phyloP scores from a whole-genome alignment of 2,888 invertebrate genomes.

The Cryptus armator region DNA sequence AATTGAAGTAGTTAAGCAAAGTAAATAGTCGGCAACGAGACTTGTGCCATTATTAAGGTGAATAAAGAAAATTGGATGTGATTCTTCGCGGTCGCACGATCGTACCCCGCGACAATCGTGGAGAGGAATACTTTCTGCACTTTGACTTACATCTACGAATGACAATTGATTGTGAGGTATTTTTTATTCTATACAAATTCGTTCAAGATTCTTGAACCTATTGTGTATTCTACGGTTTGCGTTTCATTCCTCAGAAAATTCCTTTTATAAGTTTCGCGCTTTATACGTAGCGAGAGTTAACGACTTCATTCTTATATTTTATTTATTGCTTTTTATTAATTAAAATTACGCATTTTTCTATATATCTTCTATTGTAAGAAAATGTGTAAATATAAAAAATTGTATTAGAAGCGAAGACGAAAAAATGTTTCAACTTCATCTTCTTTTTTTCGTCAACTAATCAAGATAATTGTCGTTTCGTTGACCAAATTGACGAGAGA shows the following conservation, averaged over 20 bases:
- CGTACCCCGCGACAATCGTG: background rate
- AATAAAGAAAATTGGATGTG: conserved; percentile 3
- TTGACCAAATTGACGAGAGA: conserved; percentile 20
- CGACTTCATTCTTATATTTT: background rate
- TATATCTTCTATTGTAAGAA: background rate
- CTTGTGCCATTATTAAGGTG: conserved; percentile 5
- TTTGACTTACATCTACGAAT: background rate
- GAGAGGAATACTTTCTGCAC: background rate
- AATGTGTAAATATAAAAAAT: background rate
- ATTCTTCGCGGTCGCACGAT: background rate
- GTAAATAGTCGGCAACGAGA: conserved; percentile 44
- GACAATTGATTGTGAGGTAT: background rate
- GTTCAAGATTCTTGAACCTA: background rate
- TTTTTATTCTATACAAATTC: background rate
- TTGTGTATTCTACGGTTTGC: background rate
- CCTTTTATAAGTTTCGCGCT: background rate
- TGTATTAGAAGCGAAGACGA: background rate
- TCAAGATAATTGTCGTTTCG: conserved; percentile 37
- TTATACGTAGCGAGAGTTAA: background rate
- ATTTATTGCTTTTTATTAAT: background rate
- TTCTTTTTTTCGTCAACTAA: background rate
- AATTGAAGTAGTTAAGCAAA: conserved; percentile 37
- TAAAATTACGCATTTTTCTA: background rate
- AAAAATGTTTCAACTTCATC: background rate
- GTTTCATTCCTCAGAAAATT: background rate